Evolutionary conservation across 1,140 invertebrate species (phyloP).

Genomic region (Pygmarrhopalites habei): DNA sequence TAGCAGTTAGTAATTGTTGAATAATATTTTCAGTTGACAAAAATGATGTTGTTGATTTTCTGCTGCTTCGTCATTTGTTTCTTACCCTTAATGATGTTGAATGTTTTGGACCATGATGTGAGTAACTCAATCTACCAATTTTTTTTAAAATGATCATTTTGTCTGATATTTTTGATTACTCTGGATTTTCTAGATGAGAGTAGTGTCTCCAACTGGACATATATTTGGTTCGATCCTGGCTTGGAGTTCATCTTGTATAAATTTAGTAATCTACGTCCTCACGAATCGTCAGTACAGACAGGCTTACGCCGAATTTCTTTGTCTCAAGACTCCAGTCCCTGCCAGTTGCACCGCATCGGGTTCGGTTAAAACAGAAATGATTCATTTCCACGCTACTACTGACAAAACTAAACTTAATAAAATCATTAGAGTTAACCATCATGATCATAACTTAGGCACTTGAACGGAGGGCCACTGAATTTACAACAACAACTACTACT

Average conservation of each 20-base stretch:
- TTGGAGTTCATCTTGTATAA: constrained; percentile 78
- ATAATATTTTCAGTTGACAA: too few species aligned
- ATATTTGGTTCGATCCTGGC: constrained; percentile 71
- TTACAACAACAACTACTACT: too few species aligned
- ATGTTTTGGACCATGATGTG: constrained; percentile 67
- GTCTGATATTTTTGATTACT: too few species aligned
- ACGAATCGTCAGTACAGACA: constrained; percentile 73
- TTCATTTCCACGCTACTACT: constrained; percentile 37
- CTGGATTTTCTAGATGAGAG: too few species aligned
- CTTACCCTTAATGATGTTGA: constrained; percentile 75
- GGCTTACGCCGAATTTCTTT: constrained; percentile 62
- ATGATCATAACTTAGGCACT: constrained; percentile 3
- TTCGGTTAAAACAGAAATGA: constrained; percentile 42
- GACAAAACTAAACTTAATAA: constrained; percentile 17
- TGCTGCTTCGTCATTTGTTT: constrained; percentile 74
- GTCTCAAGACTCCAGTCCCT: constrained; percentile 1
- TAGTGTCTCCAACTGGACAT: constrained; percentile 51
- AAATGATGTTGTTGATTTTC: constrained; percentile 78
- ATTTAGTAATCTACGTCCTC: constrained; percentile 78
- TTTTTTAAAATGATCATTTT: too few species aligned
- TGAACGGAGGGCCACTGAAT: too few species aligned
- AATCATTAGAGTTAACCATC: neutral
- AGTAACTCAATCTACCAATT: too few species aligned
- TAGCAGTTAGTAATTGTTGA: too few species aligned
- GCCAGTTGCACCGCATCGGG: constrained; percentile 36